Evolutionary conservation across 2,888 invertebrate genomes (phyloP).

Genomic region (Coecobrya sp.): DNA sequence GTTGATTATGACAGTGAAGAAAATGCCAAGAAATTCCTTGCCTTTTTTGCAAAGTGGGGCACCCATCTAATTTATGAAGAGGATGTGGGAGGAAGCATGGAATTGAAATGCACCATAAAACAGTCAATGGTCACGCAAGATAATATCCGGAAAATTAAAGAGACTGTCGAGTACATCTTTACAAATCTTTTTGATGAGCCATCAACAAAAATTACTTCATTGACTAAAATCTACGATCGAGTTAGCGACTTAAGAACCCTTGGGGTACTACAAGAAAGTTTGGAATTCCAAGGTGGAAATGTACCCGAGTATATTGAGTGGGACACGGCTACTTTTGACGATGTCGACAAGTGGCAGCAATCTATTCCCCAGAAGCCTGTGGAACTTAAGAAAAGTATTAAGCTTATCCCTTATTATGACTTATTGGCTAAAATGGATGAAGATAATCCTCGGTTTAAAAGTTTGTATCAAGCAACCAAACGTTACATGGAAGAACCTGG

Average conservation of each 20-base stretch:
- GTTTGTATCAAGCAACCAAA: neutral
- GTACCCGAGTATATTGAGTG: neutral
- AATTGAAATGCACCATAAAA: constrained; percentile 13
- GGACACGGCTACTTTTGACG: neutral
- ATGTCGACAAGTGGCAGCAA: neutral
- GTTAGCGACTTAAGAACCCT: neutral
- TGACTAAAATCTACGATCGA: neutral
- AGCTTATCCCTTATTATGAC: constrained; percentile 23
- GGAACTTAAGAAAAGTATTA: constrained; percentile 14
- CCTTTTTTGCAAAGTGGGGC: constrained; percentile 65
- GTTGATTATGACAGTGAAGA: neutral
- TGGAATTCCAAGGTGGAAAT: constrained; percentile 34
- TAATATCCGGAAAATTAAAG: neutral
- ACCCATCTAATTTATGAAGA: constrained; percentile 47
- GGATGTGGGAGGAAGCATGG: constrained; percentile 46
- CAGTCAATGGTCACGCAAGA: neutral
- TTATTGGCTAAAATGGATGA: neutral
- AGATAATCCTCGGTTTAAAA: neutral
- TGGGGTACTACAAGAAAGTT: neutral
- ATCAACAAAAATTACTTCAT: neutral
- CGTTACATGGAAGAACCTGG: neutral
- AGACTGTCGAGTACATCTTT: neutral
- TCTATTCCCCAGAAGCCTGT: neutral
- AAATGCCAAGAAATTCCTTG: neutral
- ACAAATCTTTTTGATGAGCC: neutral